Base-by-base conservation (phyloP, 2,888 invertebrate genomes). In the Campoplex capitator region DNA sequence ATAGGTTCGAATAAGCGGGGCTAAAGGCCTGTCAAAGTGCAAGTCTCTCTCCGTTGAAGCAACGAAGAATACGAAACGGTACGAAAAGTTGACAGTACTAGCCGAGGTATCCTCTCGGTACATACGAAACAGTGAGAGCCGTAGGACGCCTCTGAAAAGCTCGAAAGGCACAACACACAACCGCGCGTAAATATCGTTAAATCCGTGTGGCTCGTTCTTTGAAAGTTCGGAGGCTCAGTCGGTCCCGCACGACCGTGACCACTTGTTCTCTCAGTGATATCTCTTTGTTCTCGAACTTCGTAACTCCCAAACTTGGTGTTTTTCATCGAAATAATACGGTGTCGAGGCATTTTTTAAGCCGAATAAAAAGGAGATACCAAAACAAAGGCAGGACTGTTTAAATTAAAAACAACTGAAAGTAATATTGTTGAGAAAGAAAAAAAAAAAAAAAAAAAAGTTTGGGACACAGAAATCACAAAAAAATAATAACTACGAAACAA, bases 21-120 rank as follows among this genome's bases (percentile, higher is more conserved):
- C 86, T 83, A 76, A 88, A 85, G 77, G 45, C 76, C 84, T 87
- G 88, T 87, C 85, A 84, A 88, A 83, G 83, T 85, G 88, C 85
- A 83, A 74, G 48, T 62, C 77, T 38, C 38, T 2, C 38, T 2
- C 6, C 38, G 74, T 32, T 81, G 77, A 51, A 73, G 81, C 81
- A 51, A 76, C 85, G 71, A 48, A 62, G 42, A 71, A 74, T 75
- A 58, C 74, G 56, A 71, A 38, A 56, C 65, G 45, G 73, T 67
- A 79, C 79, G 70, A n/a, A 62, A 62, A 83, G 80, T 88, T 88
- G 85, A 85, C 85, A 85, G 85, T 85, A 62, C 84, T 65, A 65
- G 76, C 68, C 51, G 83, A 77, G 76, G 38, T 76, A 71, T 38
- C 51, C 32, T 28, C 83, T 70, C 83, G 83, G 73, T 70, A 79